Percentiles rank a stretch among this genome's conserved stretches.
Conservation (phyloP, 2,113 vertebrate species). For the Chlamydotis undulata region DNA sequence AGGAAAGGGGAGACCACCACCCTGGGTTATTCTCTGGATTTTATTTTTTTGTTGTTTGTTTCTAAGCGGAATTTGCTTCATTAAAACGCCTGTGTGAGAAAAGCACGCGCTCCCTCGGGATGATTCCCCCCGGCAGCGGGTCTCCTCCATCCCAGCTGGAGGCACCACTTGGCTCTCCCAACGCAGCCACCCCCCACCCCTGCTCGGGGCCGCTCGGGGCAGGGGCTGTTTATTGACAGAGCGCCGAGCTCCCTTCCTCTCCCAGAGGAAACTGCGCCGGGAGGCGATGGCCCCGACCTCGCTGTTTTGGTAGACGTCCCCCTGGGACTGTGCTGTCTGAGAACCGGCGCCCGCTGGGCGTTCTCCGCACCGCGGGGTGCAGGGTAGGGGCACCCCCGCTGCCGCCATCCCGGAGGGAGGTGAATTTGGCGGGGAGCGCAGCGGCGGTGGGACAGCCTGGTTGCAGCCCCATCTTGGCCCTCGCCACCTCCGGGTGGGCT, state of each 20-base stretch:
- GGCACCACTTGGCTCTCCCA: background rate
- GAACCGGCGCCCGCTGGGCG: background rate
- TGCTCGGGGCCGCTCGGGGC: background rate
- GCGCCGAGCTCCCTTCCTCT: background rate
- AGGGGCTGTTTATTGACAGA: constrained; percentile 13
- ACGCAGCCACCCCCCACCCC: background rate
- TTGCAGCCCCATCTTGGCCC: background rate
- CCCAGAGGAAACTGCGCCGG: constrained; percentile 8
- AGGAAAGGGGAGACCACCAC: background rate
- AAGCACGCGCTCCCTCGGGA: fast-evolving
- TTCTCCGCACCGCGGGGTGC: fast-evolving
- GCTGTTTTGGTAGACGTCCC: background rate
- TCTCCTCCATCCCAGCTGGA: background rate
- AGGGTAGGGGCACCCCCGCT: background rate
- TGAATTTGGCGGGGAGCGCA: fast-evolving
- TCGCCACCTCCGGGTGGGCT: background rate
- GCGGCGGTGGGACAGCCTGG: fast-evolving
- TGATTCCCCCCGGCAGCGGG: background rate
- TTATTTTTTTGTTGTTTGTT: background rate
- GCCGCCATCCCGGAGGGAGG: background rate
- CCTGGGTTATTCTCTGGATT: background rate
- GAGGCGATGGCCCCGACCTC: background rate
- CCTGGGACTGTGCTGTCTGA: background rate
- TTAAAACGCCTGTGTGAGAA: background rate
- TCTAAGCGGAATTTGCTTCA: background rate